Conservation (phyloP, 2,888 invertebrate species). For the Trichacis sp. region DNA sequence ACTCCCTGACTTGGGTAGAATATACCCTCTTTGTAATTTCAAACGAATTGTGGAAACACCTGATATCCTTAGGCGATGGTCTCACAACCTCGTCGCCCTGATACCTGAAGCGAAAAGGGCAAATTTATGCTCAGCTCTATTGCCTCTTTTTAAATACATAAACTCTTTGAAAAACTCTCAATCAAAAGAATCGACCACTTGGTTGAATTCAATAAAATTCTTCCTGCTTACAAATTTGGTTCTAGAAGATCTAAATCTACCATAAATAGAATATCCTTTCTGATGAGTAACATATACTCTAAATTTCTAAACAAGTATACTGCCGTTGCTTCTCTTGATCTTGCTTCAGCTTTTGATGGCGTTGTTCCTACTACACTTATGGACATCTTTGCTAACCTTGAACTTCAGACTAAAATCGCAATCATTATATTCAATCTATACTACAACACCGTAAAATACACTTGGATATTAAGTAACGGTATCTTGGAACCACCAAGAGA, state of each 20-base stretch:
- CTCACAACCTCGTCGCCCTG: neutral
- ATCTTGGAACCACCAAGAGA: neutral
- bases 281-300: too few relatives aligned
- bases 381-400: neutral
- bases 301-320: too few relatives aligned
- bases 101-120: neutral
- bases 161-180: neutral
- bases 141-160: too few relatives aligned
- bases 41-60: neutral
- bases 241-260: neutral
- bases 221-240: neutral
- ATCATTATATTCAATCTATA: neutral
- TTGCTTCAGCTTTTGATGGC: neutral
- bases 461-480: conserved; percentile 9
- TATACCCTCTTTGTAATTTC: too few relatives aligned
- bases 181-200: neutral
- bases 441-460: neutral
- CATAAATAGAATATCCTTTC: neutral
- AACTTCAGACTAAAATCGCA: neutral
- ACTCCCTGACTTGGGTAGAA: too few relatives aligned
- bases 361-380: neutral
- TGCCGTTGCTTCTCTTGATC: neutral
- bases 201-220: neutral
- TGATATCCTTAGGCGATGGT: neutral
- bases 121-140: too few relatives aligned